A percentile compares a stretch with the other conserved stretches of the same genome.
phyloP scores from a whole-genome alignment of 2,888 invertebrate genomes.

The Mechanitis messenoides region DNA sequence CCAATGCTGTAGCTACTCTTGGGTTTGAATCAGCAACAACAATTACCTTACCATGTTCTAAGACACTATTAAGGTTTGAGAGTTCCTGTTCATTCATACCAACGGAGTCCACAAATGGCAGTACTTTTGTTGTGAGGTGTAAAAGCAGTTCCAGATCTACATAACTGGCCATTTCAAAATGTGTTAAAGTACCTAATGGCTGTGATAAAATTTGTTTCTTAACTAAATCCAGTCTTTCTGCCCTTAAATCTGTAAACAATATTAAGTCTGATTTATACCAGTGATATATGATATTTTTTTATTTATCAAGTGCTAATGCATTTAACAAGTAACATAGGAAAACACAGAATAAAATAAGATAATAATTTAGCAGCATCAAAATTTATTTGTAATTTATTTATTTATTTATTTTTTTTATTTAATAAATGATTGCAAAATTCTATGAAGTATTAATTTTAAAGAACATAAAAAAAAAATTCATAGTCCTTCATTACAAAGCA shows the following conservation, averaged over 20 bases:
- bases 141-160: constrained; percentile 82
- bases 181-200: constrained; percentile 78
- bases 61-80: constrained; percentile 83
- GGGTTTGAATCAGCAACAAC: constrained; percentile 87
- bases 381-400: no score
- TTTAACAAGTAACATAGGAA: no score
- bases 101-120: constrained; percentile 86
- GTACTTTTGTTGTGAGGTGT: constrained; percentile 79
- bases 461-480: no score
- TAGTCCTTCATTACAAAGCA: background rate
- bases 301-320: no score
- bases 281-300: no score
- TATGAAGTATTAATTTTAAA: no score
- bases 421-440: no score
- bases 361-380: no score
- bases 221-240: constrained; percentile 79
- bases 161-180: constrained; percentile 93
- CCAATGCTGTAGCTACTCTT: constrained; percentile 85
- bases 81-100: constrained; percentile 94
- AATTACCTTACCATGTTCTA: constrained; percentile 82
- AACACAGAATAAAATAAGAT: no score
- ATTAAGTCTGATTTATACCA: no score
- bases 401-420: no score
- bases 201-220: constrained; percentile 80
- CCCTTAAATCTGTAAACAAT: constrained; percentile 76